These are phyloP conservation scores for Gorsachius goisagi DNA, from an alignment of 2,113 vertebrate genomes.

Conservation along the genomic window DNA sequence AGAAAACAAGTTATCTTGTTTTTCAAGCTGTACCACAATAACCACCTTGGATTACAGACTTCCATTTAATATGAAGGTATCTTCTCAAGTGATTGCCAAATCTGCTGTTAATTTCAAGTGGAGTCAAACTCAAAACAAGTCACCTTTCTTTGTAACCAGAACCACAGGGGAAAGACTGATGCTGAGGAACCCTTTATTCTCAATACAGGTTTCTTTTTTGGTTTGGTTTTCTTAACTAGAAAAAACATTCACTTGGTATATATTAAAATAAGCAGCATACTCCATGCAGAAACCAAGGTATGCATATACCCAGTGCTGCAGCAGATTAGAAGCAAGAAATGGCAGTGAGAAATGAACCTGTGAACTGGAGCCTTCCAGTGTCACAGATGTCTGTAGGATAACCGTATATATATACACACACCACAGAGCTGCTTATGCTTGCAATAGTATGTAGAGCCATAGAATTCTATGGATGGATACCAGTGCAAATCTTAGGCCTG, in stretches of 20 bases:
- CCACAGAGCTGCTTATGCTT: not conserved
- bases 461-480: not conserved
- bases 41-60: not conserved
- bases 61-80: not conserved
- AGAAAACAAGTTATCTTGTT: not conserved
- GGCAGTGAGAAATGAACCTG: not conserved
- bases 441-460: not conserved
- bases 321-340: not conserved
- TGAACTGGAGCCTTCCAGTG: not conserved
- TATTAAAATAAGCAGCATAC: not conserved
- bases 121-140: not conserved
- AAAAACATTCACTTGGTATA: not conserved
- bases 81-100: not conserved
- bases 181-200: not conserved
- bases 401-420: not conserved
- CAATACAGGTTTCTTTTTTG: not conserved
- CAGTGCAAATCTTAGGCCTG: not conserved
- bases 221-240: not conserved
- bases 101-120: not conserved
- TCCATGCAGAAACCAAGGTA: not conserved
- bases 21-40: not conserved
- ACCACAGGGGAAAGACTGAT: not conserved
- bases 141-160: not conserved
- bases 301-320: not conserved
- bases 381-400: not conserved